These are phyloP conservation scores for Clivina fossor DNA, from an alignment of 2,888 invertebrate genomes.

Conservation along the genomic window DNA sequence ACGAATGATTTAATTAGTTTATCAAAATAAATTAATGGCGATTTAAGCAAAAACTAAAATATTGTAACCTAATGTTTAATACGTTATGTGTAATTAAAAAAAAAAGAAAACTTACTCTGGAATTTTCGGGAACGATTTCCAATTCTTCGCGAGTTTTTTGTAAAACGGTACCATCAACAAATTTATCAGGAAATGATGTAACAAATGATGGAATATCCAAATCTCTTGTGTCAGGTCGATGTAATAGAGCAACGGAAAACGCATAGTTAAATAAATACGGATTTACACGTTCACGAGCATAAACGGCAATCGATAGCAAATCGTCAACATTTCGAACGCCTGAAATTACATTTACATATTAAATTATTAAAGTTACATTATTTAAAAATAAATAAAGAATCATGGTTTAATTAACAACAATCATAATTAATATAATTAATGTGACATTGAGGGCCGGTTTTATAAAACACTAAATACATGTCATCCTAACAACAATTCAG, in stretches of 20 bases:
- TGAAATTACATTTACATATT: no score
- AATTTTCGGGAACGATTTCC: conserved; percentile 61
- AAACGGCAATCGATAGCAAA: conserved; percentile 70
- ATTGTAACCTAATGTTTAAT: no score
- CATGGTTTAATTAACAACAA: conserved; percentile 14
- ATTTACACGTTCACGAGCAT: conserved; percentile 72
- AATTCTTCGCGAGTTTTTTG: conserved; percentile 69
- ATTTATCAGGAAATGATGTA: conserved; percentile 81
- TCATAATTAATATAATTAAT: no score
- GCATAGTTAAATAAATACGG: conserved; percentile 80
- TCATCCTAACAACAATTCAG: no score
- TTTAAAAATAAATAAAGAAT: no score
- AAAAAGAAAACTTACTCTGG: conserved; percentile 63
- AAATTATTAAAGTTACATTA: no score
- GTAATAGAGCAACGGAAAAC: conserved; percentile 73
- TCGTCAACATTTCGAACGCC: conserved; percentile 72
- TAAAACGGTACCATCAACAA: conserved; percentile 74
- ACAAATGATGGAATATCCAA: conserved; percentile 72
- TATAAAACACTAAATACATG: no score
- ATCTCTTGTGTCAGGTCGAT: conserved; percentile 70
- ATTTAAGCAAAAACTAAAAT: no score
- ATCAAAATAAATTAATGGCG: no score
- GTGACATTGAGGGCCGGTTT: no score
- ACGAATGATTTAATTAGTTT: no score
- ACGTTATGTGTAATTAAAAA: no score